Base-by-base conservation (phyloP, 2,888 invertebrate genomes). In the Conops quadrifasciatus region DNA sequence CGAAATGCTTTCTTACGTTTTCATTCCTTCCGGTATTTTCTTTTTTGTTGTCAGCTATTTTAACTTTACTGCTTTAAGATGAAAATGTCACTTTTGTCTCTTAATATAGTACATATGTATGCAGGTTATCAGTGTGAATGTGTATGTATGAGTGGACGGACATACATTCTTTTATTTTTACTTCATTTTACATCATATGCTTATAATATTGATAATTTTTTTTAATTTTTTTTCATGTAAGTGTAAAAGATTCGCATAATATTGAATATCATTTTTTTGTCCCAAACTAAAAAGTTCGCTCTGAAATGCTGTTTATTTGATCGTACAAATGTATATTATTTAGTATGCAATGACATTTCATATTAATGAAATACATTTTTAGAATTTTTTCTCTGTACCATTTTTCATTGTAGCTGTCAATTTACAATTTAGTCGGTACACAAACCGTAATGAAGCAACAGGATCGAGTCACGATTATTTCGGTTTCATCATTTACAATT, bases 1-100 rank as follows among this genome's bases (percentile, higher is more conserved):
- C 72, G 21, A 43, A 63, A 51, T 30, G 60, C 47, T 63, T 58
- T 70, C 24, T 71, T 56, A 24, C 43, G 66, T 51, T 66, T 56
- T 67, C 24, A 16, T 51, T 49, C 13, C 2, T 53, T 62, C 62
- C 24, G 24, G 47, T 45, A 60, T 24, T 69, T 30, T 47, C 28
- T 53, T 53, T 53, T 9, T 24, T 59, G 15, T 59, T 36, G 4
- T 36, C 9, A 36, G 5, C 5, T 36, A 36, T 9, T 4, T 7
- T 36, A 36, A 4, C 9, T 36, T 36, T 9, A 4, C 36, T n/a
- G 13, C 11, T 30, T 26, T 2, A 64, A 64, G 49, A 26, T 65
- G 36, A 62, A 62, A 62, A 43, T 62, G 36, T 62, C 36, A 62
- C 4, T 28, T 19, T 19, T 19, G 21, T 9, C 21, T 19, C 24